phyloP scores from a whole-genome alignment of 2,113 vertebrate species.

The Rutilus rutilus region DNA sequence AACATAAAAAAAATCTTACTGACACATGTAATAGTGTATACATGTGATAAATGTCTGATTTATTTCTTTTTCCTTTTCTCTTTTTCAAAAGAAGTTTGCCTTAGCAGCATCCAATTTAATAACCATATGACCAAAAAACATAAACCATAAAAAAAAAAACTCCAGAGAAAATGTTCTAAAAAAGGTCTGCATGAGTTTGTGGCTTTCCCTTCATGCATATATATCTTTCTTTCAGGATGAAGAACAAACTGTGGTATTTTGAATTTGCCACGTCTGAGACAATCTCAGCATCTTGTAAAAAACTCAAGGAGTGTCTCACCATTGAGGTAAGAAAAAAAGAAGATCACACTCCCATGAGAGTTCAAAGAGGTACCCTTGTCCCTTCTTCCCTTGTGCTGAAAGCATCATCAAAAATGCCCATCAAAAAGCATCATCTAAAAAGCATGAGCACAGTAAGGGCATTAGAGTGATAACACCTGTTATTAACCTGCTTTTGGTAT shows the following conservation, averaged over 20 bases:
- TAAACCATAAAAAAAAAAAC: not conserved
- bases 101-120: not conserved
- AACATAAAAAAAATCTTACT: not conserved
- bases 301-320: slow-evolving; percentile 79
- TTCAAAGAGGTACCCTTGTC: slow-evolving; percentile 4
- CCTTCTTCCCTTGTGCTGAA: not conserved
- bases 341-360: not conserved
- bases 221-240: slow-evolving; percentile 74
- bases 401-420: not conserved
- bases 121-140: not conserved
- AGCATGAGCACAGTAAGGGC: not conserved
- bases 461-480: slow-evolving; percentile 4
- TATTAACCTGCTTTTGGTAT: slow-evolving; percentile 24
- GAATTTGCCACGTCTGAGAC: slow-evolving; percentile 93
- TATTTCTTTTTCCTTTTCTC: not conserved
- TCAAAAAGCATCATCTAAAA: slow-evolving; percentile 28
- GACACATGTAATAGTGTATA: not conserved
- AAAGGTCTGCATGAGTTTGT: not conserved
- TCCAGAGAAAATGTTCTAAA: too few species aligned
- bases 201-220: slow-evolving; percentile 18
- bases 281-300: slow-evolving; percentile 91
- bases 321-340: slow-evolving; percentile 78
- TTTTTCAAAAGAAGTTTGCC: not conserved
- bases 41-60: not conserved
- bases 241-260: slow-evolving; percentile 95